Evolutionary conservation across 2,797 vertebrate species (phyloP).

Genomic region (Urosaurus nigricauda): DNA sequence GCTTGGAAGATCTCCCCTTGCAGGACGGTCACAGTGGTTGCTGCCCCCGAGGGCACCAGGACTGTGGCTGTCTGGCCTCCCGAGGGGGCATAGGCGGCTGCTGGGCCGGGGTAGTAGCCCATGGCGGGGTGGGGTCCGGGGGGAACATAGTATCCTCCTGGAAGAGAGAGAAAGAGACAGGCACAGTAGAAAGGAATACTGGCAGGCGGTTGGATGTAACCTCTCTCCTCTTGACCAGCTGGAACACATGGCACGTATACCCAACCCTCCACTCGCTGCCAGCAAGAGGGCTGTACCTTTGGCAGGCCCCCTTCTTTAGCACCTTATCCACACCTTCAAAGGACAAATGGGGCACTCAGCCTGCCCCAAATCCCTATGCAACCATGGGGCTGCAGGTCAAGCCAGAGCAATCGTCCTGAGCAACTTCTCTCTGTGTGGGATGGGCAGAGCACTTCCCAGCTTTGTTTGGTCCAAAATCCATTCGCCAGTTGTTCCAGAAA

Average conservation of each 20-base stretch:
- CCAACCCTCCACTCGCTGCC: too few relatives aligned
- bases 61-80: conserved; percentile 90
- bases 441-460: neutral
- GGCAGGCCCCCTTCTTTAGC: neutral
- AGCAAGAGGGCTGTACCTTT: too few relatives aligned
- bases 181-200: too few relatives aligned
- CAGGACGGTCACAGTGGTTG: conserved; percentile 94
- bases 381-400: neutral
- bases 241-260: too few relatives aligned
- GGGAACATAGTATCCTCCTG: conserved; percentile 79
- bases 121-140: conserved; percentile 78
- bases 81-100: conserved; percentile 83
- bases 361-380: neutral
- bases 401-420: neutral
- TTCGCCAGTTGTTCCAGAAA: neutral
- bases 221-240: too few relatives aligned
- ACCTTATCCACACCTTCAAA: too few relatives aligned
- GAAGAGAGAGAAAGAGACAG: neutral
- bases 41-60: conserved; percentile 87
- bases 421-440: accelerated
- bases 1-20: conserved; percentile 98
- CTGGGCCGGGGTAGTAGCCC: conserved; percentile 78
- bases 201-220: too few relatives aligned
- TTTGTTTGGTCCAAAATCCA: neutral
- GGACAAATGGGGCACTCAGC: neutral